These are phyloP conservation scores for Chelonus insularis DNA, from an alignment of 1,140 invertebrate species.

Conservation along the genomic window DNA sequence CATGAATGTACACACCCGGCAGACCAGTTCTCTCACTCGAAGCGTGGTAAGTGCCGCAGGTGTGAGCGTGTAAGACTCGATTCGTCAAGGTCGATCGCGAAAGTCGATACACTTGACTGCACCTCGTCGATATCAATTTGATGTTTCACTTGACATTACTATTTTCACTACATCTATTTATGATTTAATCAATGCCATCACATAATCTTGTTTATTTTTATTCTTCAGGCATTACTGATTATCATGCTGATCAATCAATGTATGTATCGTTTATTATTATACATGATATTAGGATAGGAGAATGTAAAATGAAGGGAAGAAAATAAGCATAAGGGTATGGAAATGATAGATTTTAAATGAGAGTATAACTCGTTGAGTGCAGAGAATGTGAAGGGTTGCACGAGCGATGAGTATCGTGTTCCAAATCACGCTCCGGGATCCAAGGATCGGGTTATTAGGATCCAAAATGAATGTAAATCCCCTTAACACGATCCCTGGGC, in stretches of 20 bases:
- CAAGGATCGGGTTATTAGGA: slow-evolving; percentile 59
- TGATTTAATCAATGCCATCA: not conserved
- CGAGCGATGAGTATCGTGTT: slow-evolving; percentile 52
- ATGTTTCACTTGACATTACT: not conserved
- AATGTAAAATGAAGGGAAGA: too few species aligned
- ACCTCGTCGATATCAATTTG: not conserved
- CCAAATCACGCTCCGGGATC: slow-evolving; percentile 55
- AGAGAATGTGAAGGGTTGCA: slow-evolving; percentile 11
- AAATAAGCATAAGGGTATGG: not conserved
- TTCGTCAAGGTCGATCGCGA: slow-evolving; percentile 19
- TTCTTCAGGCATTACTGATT: too few species aligned
- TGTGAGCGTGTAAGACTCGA: slow-evolving; percentile 22
- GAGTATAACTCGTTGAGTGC: not conserved
- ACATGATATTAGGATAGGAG: too few species aligned
- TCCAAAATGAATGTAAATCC: slow-evolving; percentile 63
- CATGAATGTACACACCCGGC: not conserved
- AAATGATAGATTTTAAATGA: slow-evolving; percentile 9
- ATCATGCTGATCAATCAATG: too few species aligned
- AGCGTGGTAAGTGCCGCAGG: slow-evolving; percentile 12
- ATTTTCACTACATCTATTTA: slow-evolving; percentile 6
- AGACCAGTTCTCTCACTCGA: slow-evolving; percentile 11
- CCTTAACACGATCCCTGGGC: slow-evolving; percentile 60
- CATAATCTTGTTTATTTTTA: too few species aligned
- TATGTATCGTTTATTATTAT: too few species aligned
- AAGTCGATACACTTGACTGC: slow-evolving; percentile 22